phyloP scores from a whole-genome alignment of 2,888 invertebrate genomes.

The Mimachlamys varia region DNA sequence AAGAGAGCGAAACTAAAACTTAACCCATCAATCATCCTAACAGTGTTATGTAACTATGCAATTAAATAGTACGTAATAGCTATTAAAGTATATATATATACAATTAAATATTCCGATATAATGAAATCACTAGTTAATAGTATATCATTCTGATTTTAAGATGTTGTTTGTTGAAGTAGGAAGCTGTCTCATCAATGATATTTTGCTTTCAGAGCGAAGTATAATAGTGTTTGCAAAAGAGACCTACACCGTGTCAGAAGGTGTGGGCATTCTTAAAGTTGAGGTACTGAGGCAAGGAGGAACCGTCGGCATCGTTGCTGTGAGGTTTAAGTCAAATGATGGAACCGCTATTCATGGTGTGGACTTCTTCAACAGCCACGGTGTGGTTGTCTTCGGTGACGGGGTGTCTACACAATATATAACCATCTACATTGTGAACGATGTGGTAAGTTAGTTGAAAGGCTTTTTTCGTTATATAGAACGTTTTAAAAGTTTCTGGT shows the following conservation, averaged over 20 bases:
- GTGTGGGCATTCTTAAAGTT: neutral
- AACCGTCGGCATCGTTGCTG: neutral
- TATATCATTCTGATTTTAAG: too few relatives aligned
- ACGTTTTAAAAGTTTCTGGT: too few relatives aligned
- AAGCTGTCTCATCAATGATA: too few relatives aligned
- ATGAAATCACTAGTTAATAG: too few relatives aligned
- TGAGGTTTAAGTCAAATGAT: neutral
- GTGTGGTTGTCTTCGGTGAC: neutral
- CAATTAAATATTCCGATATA: too few relatives aligned
- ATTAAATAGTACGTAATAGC: too few relatives aligned
- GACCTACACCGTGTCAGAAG: neutral
- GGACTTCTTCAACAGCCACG: neutral
- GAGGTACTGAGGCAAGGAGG: neutral
- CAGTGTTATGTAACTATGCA: too few relatives aligned
- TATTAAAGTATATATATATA: too few relatives aligned
- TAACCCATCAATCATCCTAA: too few relatives aligned
- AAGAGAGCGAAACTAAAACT: too few relatives aligned
- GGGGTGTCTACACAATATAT: neutral
- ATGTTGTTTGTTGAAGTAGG: too few relatives aligned
- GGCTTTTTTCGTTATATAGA: neutral
- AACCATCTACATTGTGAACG: neutral
- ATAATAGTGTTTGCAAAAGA: neutral
- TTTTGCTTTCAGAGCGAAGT: neutral
- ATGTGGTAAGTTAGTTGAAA: neutral
- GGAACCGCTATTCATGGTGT: neutral